A percentile compares a stretch with the other conserved stretches of the same genome.
phyloP scores from a whole-genome alignment of 2,797 vertebrate species.

The Neostethus bicornis region DNA sequence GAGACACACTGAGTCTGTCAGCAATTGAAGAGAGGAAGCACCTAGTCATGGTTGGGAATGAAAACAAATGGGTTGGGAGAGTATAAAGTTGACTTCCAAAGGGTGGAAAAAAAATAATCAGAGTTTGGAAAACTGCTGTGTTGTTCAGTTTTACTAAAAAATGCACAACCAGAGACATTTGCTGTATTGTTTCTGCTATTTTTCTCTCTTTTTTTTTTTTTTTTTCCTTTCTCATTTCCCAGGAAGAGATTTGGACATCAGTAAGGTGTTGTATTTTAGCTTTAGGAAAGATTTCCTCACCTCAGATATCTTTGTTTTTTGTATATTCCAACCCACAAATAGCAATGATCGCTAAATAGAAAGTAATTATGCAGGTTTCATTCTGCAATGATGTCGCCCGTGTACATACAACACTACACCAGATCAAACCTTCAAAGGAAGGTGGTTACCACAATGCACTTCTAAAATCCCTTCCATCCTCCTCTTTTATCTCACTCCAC shows the following conservation, averaged over 20 bases:
- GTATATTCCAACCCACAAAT: conserved; percentile 3
- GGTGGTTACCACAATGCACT: conserved; percentile 40
- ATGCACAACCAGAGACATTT: neutral
- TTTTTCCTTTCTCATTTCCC: conserved; percentile 45
- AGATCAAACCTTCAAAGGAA: conserved; percentile 57
- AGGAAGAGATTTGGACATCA: conserved; percentile 42
- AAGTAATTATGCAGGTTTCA: conserved; percentile 2
- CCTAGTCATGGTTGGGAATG: conserved; percentile 50
- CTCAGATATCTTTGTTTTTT: conserved; percentile 33
- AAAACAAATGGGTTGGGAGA: conserved; percentile 57
- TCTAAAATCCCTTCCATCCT: conserved; percentile 4
- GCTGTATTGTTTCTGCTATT: conserved; percentile 5
- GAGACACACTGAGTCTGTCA: conserved; percentile 58
- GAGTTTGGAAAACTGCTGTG: conserved; percentile 6
- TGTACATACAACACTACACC: conserved; percentile 19
- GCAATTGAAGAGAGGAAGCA: conserved; percentile 50
- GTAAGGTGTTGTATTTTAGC: conserved; percentile 44
- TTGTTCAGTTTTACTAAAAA: conserved; percentile 1
- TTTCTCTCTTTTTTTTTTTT: conserved; percentile 33
- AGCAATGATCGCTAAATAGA: conserved; percentile 12
- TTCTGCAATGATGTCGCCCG: conserved; percentile 26
- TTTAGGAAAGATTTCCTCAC: conserved; percentile 41
- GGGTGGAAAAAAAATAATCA: conserved; percentile 36
- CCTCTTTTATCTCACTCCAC: conserved; percentile 5
- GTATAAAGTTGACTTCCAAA: conserved; percentile 66